phyloP scores from a whole-genome alignment of 2,113 vertebrate species.

The Prionailurus viverrinus region DNA sequence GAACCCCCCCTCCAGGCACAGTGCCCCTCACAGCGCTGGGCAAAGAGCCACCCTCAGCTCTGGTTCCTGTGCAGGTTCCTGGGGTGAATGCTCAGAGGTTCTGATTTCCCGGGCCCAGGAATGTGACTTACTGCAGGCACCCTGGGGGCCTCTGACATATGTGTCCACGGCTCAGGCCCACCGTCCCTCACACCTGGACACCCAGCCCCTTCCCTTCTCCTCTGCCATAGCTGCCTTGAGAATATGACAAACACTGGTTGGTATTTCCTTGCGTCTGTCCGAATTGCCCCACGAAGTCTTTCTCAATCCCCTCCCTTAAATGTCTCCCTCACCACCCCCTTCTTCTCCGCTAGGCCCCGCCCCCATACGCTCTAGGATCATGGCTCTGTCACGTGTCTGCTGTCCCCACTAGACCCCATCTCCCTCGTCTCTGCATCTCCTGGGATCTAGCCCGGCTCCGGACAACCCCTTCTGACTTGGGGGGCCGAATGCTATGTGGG shows the following conservation, averaged over 20 bases:
- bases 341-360: accelerated
- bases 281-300: neutral
- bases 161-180: accelerated
- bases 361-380: accelerated
- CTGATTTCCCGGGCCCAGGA: neutral
- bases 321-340: accelerated
- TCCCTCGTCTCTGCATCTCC: neutral
- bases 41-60: neutral
- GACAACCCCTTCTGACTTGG: accelerated
- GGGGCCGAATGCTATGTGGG: accelerated
- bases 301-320: neutral
- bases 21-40: too few species aligned
- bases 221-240: accelerated
- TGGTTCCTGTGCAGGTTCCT: neutral
- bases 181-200: neutral
- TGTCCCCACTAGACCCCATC: accelerated
- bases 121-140: neutral
- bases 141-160: too few species aligned
- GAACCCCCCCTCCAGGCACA: neutral
- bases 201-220: accelerated
- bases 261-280: accelerated
- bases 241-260: accelerated
- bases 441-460: neutral
- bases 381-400: neutral
- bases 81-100: neutral